These are phyloP conservation scores for Patiria miniata DNA, from an alignment of 35 echinoderm and acorn worm genomes.

Conservation along the genomic window DNA sequence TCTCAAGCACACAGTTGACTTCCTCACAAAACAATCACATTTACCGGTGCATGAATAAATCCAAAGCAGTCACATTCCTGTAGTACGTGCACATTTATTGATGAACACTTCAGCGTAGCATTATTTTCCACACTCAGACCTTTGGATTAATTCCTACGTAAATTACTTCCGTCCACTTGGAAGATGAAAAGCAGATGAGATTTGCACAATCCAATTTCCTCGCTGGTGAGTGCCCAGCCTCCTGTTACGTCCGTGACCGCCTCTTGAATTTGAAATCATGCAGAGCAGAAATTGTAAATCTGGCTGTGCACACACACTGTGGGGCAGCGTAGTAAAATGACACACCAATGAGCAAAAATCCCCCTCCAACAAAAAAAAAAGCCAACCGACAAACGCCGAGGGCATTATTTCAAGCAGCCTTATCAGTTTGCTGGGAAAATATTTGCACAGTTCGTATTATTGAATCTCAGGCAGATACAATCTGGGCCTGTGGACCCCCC, in stretches of 20 bases:
- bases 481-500: neutral
- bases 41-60: too few relatives aligned
- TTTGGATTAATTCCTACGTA: too few relatives aligned
- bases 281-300: neutral
- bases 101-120: too few relatives aligned
- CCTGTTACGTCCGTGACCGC: neutral
- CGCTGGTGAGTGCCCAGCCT: neutral
- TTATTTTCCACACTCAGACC: too few relatives aligned
- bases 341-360: neutral
- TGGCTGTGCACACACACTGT: neutral
- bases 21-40: too few relatives aligned
- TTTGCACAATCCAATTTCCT: neutral
- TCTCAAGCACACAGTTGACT: too few relatives aligned
- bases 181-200: too few relatives aligned
- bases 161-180: too few relatives aligned
- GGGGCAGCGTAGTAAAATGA: too few relatives aligned
- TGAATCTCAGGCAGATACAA: neutral
- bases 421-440: constrained; percentile 16
- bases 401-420: neutral
- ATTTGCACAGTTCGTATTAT: neutral
- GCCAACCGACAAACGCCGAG: neutral
- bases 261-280: constrained; percentile 2
- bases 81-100: too few relatives aligned
- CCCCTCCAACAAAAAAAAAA: neutral
- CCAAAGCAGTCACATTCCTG: too few relatives aligned